These are phyloP conservation scores for Volucella zonaria DNA, from an alignment of 2,888 invertebrate species.

Conservation along the genomic window DNA sequence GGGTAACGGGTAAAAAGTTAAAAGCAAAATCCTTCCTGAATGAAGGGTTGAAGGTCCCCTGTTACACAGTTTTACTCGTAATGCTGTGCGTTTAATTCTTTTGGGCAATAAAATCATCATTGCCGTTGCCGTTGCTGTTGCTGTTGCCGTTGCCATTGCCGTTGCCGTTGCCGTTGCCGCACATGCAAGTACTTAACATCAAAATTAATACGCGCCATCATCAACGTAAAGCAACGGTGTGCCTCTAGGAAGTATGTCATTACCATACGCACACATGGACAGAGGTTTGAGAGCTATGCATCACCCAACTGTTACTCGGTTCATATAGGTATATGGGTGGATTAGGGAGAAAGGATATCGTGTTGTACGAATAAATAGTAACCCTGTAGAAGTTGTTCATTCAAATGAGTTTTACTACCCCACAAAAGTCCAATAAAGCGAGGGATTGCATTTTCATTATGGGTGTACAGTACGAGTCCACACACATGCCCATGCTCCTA, in stretches of 20 bases:
- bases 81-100: slow-evolving; percentile 46
- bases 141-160: slow-evolving; percentile 36
- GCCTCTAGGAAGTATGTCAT: slow-evolving; percentile 70
- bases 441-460: slow-evolving; percentile 71
- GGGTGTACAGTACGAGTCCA: slow-evolving; percentile 34
- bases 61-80: slow-evolving; percentile 1
- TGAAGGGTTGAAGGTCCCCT: slow-evolving; percentile 57
- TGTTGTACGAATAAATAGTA: slow-evolving; percentile 2
- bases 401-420: slow-evolving; percentile 68
- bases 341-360: slow-evolving; percentile 41
- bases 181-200: slow-evolving; percentile 70
- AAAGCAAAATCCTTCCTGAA: slow-evolving; percentile 25
- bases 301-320: slow-evolving; percentile 15
- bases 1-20: slow-evolving; percentile 40
- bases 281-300: slow-evolving; percentile 42
- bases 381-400: slow-evolving; percentile 29
- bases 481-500: slow-evolving; percentile 28
- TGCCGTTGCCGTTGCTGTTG: no score
- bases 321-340: neutral
- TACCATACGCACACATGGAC: slow-evolving; percentile 51
- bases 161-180: slow-evolving; percentile 37
- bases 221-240: slow-evolving; percentile 23
- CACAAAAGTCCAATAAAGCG: slow-evolving; percentile 60
- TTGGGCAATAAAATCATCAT: slow-evolving; percentile 64
- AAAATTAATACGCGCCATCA: slow-evolving; percentile 73